These are phyloP conservation scores for Blastobasis adustella DNA, from an alignment of 2,888 invertebrate species.

Conservation along the genomic window DNA sequence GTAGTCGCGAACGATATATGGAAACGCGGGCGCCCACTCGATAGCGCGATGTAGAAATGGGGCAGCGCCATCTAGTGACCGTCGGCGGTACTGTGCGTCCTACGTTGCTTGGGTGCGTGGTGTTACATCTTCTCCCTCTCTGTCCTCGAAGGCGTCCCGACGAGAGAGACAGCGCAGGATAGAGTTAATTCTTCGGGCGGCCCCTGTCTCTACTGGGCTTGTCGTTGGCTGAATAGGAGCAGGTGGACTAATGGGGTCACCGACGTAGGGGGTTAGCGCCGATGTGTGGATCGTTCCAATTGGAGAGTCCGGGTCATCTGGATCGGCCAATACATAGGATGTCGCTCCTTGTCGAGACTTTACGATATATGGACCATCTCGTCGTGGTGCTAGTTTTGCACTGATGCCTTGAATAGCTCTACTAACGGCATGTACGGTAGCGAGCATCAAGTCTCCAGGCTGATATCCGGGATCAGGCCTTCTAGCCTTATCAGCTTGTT, in stretches of 20 bases:
- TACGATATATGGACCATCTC: slow-evolving; percentile 7
- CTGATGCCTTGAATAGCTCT: slow-evolving; percentile 1
- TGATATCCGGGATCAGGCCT: slow-evolving; percentile 3
- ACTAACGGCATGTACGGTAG: slow-evolving; percentile 3
- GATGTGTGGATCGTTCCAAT: slow-evolving; percentile 1
- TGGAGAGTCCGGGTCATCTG: neutral
- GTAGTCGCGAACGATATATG: too few relatives aligned
- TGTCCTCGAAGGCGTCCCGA: too few relatives aligned
- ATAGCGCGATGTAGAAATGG: too few relatives aligned
- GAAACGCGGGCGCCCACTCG: too few relatives aligned
- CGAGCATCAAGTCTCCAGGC: slow-evolving; percentile 7
- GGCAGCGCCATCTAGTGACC: too few relatives aligned
- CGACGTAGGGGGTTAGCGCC: neutral
- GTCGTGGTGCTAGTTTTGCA: slow-evolving; percentile 3
- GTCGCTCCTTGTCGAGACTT: neutral
- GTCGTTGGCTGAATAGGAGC: neutral
- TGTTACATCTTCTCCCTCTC: too few relatives aligned
- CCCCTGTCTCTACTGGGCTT: neutral
- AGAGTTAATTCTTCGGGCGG: too few relatives aligned
- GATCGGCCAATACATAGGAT: slow-evolving; percentile 1
- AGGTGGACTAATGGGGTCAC: too few relatives aligned
- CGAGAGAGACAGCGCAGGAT: too few relatives aligned
- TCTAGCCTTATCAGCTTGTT: slow-evolving; percentile 1
- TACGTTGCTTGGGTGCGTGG: too few relatives aligned
- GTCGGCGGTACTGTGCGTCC: too few relatives aligned